Percentiles rank a stretch among this genome's conserved stretches.
phyloP scores from a whole-genome alignment of 2,888 invertebrate genomes.

The Xestia c-nigrum region DNA sequence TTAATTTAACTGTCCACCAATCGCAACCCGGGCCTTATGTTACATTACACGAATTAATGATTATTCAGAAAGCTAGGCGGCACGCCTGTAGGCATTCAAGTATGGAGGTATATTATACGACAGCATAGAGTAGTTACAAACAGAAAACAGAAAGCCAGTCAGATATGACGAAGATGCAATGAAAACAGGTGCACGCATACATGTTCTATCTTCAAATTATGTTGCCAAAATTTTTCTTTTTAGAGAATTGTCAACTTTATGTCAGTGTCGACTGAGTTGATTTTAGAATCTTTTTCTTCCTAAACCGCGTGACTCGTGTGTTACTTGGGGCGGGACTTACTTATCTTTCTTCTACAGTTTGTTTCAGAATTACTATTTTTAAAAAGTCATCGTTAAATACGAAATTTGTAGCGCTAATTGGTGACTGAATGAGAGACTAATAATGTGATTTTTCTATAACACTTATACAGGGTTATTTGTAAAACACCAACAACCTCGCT shows the following conservation, averaged over 20 bases:
- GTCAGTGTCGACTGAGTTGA: background rate
- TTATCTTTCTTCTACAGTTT: background rate
- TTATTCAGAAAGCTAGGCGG: conserved; percentile 64
- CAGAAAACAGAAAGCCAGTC: background rate
- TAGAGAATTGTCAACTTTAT: background rate
- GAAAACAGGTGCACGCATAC: background rate
- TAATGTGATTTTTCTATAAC: background rate
- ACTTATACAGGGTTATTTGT: too few species aligned
- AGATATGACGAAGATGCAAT: background rate
- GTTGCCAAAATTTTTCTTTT: background rate
- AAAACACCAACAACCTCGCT: too few species aligned
- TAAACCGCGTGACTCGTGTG: background rate
- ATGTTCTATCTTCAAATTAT: background rate
- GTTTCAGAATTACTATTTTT: background rate
- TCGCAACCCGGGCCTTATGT: conserved; percentile 30
- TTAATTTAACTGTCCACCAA: conserved; percentile 60
- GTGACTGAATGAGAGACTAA: background rate
- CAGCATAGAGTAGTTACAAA: conserved; percentile 8
- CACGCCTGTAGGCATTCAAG: conserved; percentile 47
- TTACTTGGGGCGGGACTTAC: background rate
- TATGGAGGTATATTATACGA: conserved; percentile 61
- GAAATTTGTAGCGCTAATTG: background rate
- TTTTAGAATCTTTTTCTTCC: background rate
- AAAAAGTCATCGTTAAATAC: background rate
- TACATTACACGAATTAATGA: conserved; percentile 64